A percentile compares a stretch with the other conserved stretches of the same genome.
phyloP scores from a whole-genome alignment of 2,888 invertebrate genomes.

The Lamellibrachia columna region DNA sequence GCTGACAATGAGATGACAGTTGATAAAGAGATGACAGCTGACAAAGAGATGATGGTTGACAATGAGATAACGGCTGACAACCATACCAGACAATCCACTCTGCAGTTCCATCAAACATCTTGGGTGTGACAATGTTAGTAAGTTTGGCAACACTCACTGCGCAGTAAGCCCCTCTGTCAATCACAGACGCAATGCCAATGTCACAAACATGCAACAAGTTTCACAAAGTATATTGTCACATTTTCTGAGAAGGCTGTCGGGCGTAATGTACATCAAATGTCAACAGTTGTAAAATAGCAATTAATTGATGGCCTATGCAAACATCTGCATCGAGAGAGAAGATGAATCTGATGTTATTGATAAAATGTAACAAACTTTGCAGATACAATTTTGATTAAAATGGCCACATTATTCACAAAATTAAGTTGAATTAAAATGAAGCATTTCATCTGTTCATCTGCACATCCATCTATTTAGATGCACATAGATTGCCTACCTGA shows the following conservation, averaged over 20 bases:
- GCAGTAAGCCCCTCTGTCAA: conserved; percentile 89
- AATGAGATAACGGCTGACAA: not conserved
- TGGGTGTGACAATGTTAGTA: conserved; percentile 78
- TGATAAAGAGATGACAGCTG: not conserved
- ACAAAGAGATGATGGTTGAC: not conserved
- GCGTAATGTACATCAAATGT: too few relatives aligned
- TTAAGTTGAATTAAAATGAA: not conserved
- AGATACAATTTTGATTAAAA: not conserved
- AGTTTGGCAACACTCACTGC: conserved; percentile 90
- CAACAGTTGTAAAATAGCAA: too few relatives aligned
- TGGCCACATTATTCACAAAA: not conserved
- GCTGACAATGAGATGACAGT: not conserved
- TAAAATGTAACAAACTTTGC: not conserved
- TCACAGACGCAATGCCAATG: not conserved
- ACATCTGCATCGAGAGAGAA: not conserved
- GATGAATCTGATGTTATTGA: not conserved
- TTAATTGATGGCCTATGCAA: not conserved
- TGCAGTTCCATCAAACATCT: conserved; percentile 86
- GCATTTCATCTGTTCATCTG: not conserved
- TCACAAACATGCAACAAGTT: not conserved
- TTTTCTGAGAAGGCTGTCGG: not conserved
- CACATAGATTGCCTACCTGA: conserved; percentile 65
- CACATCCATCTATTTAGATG: not conserved
- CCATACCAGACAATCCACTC: conserved; percentile 85
- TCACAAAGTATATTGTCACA: not conserved